phyloP scores from a whole-genome alignment of 2,797 vertebrate genomes.

The Manis javanica region DNA sequence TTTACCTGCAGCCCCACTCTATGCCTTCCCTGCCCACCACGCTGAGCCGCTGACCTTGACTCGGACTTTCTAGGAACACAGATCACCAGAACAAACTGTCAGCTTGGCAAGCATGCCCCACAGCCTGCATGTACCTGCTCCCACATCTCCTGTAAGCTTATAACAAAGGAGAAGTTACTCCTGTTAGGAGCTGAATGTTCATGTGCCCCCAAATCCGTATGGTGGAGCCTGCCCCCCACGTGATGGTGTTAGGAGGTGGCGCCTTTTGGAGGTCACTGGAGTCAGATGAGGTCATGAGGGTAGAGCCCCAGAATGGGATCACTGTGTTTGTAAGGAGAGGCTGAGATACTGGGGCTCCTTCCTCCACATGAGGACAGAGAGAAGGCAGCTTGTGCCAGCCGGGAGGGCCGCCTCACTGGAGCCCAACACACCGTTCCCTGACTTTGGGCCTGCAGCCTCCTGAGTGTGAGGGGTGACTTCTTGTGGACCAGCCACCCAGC shows the following conservation, averaged over 20 bases:
- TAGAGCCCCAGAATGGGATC: background rate
- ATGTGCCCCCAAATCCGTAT: no score
- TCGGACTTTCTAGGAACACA: background rate
- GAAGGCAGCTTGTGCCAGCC: background rate
- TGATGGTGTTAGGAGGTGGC: background rate
- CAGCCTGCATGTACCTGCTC: background rate
- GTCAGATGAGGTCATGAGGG: no score
- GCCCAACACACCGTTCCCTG: accelerated
- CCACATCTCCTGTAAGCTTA: background rate
- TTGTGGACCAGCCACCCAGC: no score
- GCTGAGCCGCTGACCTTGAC: background rate
- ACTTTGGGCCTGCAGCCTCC: background rate
- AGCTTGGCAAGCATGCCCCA: background rate
- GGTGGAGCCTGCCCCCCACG: background rate
- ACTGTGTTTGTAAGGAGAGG: background rate
- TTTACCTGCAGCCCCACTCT: background rate
- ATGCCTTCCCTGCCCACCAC: accelerated
- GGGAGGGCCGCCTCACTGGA: background rate
- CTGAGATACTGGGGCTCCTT: background rate
- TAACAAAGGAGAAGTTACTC: background rate
- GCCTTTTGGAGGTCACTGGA: no score
- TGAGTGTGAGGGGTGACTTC: background rate
- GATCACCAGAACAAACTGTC: background rate
- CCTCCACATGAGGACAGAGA: background rate
- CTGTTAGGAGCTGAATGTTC: background rate